Base-by-base conservation (phyloP, 2,113 vertebrate genomes). In the Rhabdomys dilectus region DNA sequence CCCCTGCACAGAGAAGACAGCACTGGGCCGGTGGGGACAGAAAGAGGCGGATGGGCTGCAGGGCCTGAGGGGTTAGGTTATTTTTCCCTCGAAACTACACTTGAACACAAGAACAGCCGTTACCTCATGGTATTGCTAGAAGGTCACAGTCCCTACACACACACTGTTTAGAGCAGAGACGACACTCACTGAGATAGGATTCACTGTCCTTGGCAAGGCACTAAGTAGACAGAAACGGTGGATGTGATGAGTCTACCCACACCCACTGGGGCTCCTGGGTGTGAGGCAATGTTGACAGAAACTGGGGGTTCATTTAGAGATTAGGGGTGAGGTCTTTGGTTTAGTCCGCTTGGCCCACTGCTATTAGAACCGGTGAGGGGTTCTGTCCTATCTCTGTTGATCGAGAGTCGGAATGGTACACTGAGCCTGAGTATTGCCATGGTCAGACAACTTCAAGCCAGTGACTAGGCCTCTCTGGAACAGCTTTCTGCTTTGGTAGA, bases 141-240 rank as follows among this genome's bases (percentile, higher is more conserved):
- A 53, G 48, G 0, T 84, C 34, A 0, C 7, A 19, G 75, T n/a
- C 31, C 29, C 11, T 45, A 7, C 39, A 2, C 2, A n/a, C 3
- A 0, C 2, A 10, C 70, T 1, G n/a, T 0, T 36, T 10, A 22
- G 45, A 22, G 26, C 24, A 36, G 36, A 16, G 5, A 16, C 0
- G 2, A 56, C 42, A 0, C 7, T 56, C 73, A 36, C 1, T 0
- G 58, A 22, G 2, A 1, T 1, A 31, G 78, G 31, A 48, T 0
- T 42, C 56, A 9, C 22, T 26, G 56, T 56, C 56, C 56, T 39
- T 16, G 7, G 15, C 9, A 19, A 84, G 24, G 19, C 5, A 31
- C 24, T 31, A 5, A 24, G 68, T 48, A 19, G 85, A 68, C 66
- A 68, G 66, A 68, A 70, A 12, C 36, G 19, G 17, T 24, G 24